phyloP scores from a whole-genome alignment of 1,140 invertebrate species.

The Ips nitidus region DNA sequence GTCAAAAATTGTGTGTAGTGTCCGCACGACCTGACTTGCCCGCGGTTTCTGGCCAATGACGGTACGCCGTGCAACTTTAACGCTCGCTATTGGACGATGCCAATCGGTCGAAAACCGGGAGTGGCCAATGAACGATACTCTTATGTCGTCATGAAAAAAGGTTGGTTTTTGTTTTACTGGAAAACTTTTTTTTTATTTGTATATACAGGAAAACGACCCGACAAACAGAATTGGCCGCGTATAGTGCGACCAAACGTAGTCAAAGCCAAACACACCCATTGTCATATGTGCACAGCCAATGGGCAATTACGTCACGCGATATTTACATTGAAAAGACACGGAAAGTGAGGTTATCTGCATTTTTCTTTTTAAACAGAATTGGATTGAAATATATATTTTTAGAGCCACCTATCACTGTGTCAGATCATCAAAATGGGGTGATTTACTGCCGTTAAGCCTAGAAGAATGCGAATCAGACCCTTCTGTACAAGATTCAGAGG shows the following conservation, averaged over 20 bases:
- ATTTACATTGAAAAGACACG: constrained; percentile 73
- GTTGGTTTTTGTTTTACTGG: constrained; percentile 44
- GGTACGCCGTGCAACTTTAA: constrained; percentile 78
- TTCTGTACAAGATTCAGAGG: too few species aligned
- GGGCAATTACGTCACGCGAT: constrained; percentile 77
- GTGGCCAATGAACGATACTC: constrained; percentile 59
- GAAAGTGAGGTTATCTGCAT: constrained; percentile 58
- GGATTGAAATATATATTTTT: constrained; percentile 38
- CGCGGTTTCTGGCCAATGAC: constrained; percentile 60
- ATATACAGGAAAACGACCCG: constrained; percentile 51
- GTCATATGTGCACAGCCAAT: constrained; percentile 72
- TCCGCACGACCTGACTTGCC: constrained; percentile 77
- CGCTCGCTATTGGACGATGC: constrained; percentile 62
- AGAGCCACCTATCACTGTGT: constrained; percentile 70
- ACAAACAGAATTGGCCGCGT: constrained; percentile 71
- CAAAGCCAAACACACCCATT: constrained; percentile 70
- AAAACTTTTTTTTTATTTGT: background rate
- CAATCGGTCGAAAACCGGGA: constrained; percentile 52
- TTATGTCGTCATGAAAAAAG: constrained; percentile 81
- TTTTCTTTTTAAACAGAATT: background rate
- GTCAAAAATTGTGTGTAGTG: constrained; percentile 59
- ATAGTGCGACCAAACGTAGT: constrained; percentile 68
- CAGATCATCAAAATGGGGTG: constrained; percentile 70
- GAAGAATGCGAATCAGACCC: background rate
- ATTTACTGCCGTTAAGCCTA: constrained; percentile 48